Conservation (phyloP, 1,140 invertebrate genomes). For the Rhopalosiphum padi region DNA sequence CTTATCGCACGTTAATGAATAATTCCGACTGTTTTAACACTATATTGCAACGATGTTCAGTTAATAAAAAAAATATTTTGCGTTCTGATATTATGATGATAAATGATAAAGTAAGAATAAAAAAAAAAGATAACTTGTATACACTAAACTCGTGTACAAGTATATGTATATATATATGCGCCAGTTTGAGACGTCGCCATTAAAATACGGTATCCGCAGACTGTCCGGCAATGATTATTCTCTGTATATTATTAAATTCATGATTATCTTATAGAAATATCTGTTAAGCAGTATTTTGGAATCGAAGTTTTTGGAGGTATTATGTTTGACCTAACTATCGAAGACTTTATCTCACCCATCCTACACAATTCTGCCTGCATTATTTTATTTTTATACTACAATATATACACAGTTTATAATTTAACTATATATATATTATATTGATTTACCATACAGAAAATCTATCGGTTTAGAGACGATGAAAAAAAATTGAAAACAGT, state of each 20-base stretch:
- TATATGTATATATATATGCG: no score
- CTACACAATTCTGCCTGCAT: not conserved
- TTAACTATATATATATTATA: not conserved
- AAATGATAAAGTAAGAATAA: not conserved
- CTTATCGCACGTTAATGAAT: not conserved
- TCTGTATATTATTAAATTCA: not conserved
- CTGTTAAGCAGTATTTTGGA: no score
- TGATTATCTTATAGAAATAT: not conserved
- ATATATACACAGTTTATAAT: not conserved
- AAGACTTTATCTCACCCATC: not conserved
- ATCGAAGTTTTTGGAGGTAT: not conserved
- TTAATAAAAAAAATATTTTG: not conserved
- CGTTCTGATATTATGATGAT: not conserved
- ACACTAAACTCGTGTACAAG: no score
- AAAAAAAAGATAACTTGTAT: not conserved
- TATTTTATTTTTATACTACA: not conserved
- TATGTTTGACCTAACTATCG: not conserved
- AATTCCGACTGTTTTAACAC: not conserved
- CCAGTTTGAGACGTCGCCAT: not conserved
- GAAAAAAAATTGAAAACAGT: not conserved
- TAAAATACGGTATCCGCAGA: not conserved
- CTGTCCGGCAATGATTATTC: not conserved
- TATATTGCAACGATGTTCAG: not conserved
- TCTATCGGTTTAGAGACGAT: not conserved
- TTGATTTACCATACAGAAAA: not conserved